Conservation (phyloP, 2,888 invertebrate genomes). For the Heteromurus nitidus region DNA sequence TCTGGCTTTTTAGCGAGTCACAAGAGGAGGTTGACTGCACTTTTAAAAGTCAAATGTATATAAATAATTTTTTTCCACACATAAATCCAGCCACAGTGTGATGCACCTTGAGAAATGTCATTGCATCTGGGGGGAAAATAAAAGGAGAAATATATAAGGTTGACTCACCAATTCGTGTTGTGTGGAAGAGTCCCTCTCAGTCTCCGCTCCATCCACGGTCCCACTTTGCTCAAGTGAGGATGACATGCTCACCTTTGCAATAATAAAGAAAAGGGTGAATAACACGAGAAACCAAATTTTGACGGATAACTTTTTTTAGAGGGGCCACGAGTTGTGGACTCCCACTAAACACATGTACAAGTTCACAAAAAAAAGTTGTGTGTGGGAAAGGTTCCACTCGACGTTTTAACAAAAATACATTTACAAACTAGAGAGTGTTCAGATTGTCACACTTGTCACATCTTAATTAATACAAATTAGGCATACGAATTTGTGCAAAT, state of each 20-base stretch:
- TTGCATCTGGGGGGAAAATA: no score
- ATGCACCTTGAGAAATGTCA: no score
- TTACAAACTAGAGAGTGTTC: background rate
- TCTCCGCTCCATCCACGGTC: slow-evolving; percentile 59
- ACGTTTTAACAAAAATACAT: background rate
- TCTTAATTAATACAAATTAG: background rate
- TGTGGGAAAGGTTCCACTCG: slow-evolving; percentile 2
- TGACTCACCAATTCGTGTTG: slow-evolving; percentile 71
- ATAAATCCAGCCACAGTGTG: no score
- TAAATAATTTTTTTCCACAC: no score
- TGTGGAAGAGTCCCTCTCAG: slow-evolving; percentile 67
- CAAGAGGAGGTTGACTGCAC: slow-evolving; percentile 31
- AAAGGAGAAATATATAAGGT: no score
- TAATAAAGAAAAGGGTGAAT: slow-evolving; percentile 62
- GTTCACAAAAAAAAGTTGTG: background rate
- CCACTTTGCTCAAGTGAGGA: slow-evolving; percentile 65
- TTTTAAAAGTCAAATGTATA: background rate
- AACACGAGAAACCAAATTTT: slow-evolving; percentile 64
- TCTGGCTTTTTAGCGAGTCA: no score
- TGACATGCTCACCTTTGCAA: slow-evolving; percentile 71
- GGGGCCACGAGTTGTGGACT: slow-evolving; percentile 21
- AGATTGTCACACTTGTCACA: background rate
- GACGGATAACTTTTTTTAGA: slow-evolving; percentile 18
- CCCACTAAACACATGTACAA: background rate
- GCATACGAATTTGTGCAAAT: background rate